Evolutionary conservation across 2,113 vertebrate species (phyloP), one percentile per base, ranked within the genome.

Genomic region (Turnix velox): DNA sequence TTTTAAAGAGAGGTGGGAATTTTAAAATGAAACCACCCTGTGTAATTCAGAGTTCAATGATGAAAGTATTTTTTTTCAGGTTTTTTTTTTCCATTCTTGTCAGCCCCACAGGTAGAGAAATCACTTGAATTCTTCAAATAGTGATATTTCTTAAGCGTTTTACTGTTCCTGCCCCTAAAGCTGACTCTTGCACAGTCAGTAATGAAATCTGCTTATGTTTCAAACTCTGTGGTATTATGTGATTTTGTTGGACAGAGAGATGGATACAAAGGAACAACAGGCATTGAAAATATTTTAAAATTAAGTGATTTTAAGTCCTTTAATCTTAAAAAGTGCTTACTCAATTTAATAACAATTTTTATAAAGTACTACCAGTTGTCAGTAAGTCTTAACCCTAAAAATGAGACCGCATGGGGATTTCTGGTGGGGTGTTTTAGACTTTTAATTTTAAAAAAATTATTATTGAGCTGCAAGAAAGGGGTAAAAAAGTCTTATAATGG

Each of bases 271-370:
- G 49, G 67, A 95, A 91, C 87, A 94, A 93, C 66, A 93, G 54
- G 73, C 43, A 23, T 80, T 46, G 77, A 42, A 92, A 84, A 87
- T 89, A 84, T 93, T 89, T 88, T 35, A 2, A 62, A 94, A 92
- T 73, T 78, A 87, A 85, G 81, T 55, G 71, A 40, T 69, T 92
- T 91, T 71, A 93, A 93, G 84, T 66, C 35, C 78, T 94, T 87
- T 85, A 96, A 96, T 94, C 92, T 96, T 62, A 40, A 83, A 87
- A 94, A 89, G 67, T 67, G 83, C 87, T 95, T 91, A 92, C 61
- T 75, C 72, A 91, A 62, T 95, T 92, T 94, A 92, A 76, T 85
- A 86, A 82, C 23, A 67, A 52, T 87, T 94, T 91, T 85, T 43
- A 55, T 65, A 55, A 92, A 91, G 35, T 75, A 57, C 54, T 90